Conservation (phyloP, 2,888 invertebrate genomes). For the Tyria jacobaeae region DNA sequence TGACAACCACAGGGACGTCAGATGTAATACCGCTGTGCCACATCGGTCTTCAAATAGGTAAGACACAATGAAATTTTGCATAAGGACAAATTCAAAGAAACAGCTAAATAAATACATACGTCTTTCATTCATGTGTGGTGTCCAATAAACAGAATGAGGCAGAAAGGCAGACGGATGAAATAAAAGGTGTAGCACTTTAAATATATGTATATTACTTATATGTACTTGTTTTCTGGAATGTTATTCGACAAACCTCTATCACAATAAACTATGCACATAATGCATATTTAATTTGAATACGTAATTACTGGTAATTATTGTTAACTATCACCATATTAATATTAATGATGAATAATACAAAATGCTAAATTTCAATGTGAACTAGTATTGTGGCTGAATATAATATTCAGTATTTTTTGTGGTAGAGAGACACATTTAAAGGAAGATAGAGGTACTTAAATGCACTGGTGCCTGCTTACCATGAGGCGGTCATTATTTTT, state of each 20-base stretch:
- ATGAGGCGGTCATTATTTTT: too few relatives aligned
- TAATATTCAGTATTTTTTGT: neutral
- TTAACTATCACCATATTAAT: neutral
- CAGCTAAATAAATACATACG: too few relatives aligned
- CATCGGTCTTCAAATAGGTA: too few relatives aligned
- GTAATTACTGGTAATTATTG: neutral
- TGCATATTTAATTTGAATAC: constrained; percentile 8
- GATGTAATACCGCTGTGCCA: too few relatives aligned
- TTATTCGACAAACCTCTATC: neutral
- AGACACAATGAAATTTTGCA: too few relatives aligned
- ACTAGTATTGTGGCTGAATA: neutral
- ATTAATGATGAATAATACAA: neutral
- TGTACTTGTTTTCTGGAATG: neutral
- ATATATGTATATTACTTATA: neutral
- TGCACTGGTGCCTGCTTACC: too few relatives aligned
- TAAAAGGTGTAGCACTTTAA: neutral
- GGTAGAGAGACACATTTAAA: too few relatives aligned
- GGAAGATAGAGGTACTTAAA: too few relatives aligned
- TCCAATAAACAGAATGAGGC: neutral
- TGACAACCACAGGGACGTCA: too few relatives aligned
- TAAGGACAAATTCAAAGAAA: too few relatives aligned
- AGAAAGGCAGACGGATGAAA: neutral
- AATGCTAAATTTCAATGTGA: neutral
- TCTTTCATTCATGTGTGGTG: too few relatives aligned
- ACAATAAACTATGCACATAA: constrained; percentile 5